These are phyloP conservation scores for Drosophila ironensis DNA, from an alignment of 1,140 invertebrate genomes.

Conservation along the genomic window DNA sequence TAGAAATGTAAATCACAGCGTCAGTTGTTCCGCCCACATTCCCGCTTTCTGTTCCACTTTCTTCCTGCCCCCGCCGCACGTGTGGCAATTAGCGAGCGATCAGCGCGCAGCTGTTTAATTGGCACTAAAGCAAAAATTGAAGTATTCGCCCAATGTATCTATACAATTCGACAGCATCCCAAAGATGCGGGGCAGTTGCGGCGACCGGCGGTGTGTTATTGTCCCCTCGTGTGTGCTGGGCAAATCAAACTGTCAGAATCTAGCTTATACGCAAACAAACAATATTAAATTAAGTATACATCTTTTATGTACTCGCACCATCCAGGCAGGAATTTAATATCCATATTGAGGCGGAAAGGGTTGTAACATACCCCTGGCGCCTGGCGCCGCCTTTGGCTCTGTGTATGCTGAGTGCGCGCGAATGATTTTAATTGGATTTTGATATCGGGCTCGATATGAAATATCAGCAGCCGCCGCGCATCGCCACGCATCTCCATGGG, in stretches of 20 bases:
- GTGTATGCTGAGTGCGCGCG: slow-evolving; percentile 55
- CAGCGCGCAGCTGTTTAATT: slow-evolving; percentile 50
- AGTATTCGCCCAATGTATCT: slow-evolving; percentile 9
- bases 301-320: too few species aligned
- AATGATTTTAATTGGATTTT: slow-evolving; percentile 78
- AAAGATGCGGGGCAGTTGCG: too few species aligned
- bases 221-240: slow-evolving; percentile 26
- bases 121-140: slow-evolving; percentile 24
- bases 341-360: slow-evolving; percentile 25
- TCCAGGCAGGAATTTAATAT: too few species aligned
- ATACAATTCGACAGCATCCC: background rate
- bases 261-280: slow-evolving; percentile 23
- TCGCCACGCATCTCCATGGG: slow-evolving; percentile 22
- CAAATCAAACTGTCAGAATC: slow-evolving; percentile 29
- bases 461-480: slow-evolving; percentile 12
- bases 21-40: background rate
- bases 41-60: background rate
- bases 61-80: slow-evolving; percentile 9
- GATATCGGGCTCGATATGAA: slow-evolving; percentile 73
- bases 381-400: slow-evolving; percentile 40
- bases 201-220: slow-evolving; percentile 8
- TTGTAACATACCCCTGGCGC: slow-evolving; percentile 10
- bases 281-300: slow-evolving; percentile 28
- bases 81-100: slow-evolving; percentile 47
- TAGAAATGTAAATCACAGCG: slow-evolving; percentile 49